Evolutionary conservation across 2,888 invertebrate genomes (phyloP), one percentile per base, ranked within the genome.

Genomic region (Eumacrocentrus americanus): DNA sequence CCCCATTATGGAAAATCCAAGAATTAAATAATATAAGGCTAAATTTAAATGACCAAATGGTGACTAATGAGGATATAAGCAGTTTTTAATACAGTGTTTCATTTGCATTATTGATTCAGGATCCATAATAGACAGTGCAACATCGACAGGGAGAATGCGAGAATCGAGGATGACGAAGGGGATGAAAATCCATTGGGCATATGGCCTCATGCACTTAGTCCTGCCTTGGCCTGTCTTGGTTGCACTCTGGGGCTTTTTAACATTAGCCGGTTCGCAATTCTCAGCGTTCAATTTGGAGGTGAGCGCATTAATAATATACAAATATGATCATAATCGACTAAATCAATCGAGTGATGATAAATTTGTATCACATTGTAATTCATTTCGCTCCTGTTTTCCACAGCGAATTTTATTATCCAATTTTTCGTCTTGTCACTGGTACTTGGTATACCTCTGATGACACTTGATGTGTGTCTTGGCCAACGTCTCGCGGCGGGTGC

Each of bases 201-300:
- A 65, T 90, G 90, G 90, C 89, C 89, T 2, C 88, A 89, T 73
- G 83, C 85, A 14, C 85, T 91, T 73, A 92, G 92, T 77, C 89
- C 92, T 34, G 88, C 90, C 78, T 82, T 95, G 70, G 92, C 94
- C 20, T 88, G 91, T 73, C 85, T 94, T 44, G 90, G 91, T 64
- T 94, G 94, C 80, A 94, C 94, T 1, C 82, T 95, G 67, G 94
- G 94, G 53, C 86, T 94, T 58, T 94, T 93, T 82, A 94, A 94
- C 82, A 89, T 95, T 71, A 92, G 91, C 72, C 87, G 94, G 72
- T 94, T 94, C 81, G 90, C 94, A 71, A 88, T 91, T 70, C 87
- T 94, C 71, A 92, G 93, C 72, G 87, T 93, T 69, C 91, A 92
- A 77, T 95, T 92, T 81, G 95, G 95, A 81, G 91, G 91, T 86